Conservation (phyloP, 2,888 invertebrate species). For the Dryobotodes eremita region DNA sequence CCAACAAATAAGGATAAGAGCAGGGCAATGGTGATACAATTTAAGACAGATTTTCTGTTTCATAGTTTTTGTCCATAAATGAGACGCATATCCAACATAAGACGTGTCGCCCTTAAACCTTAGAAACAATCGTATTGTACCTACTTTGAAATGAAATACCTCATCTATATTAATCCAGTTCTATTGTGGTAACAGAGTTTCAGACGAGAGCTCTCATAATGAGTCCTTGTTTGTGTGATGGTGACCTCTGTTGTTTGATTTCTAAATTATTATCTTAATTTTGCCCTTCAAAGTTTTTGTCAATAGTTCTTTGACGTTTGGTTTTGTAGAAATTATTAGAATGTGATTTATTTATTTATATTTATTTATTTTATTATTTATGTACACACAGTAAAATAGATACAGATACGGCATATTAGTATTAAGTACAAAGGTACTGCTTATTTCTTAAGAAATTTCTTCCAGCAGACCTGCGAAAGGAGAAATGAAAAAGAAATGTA, state of each 20-base stretch:
- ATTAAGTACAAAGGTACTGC: too few species aligned
- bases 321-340: background rate
- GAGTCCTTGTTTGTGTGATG: conserved; percentile 30
- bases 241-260: conserved; percentile 44
- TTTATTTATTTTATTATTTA: too few species aligned
- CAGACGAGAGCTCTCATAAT: conserved; percentile 29
- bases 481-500: too few species aligned
- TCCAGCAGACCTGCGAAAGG: too few species aligned
- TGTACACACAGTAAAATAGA: too few species aligned
- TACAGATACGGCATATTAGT: too few species aligned
- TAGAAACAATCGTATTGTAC: conserved; percentile 20
- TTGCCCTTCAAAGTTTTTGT: conserved; percentile 17
- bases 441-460: too few species aligned
- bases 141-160: conserved; percentile 36
- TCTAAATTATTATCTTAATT: conserved; percentile 31
- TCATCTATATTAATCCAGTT: conserved; percentile 42
- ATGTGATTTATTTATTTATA: background rate
- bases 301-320: background rate
- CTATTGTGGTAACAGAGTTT: conserved; percentile 48
- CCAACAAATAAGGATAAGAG: too few species aligned
- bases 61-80: background rate
- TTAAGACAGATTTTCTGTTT: background rate
- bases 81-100: background rate
- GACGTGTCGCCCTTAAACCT: conserved; percentile 9
- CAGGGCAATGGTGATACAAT: background rate